Evolutionary conservation across 2,888 invertebrate species (phyloP).

Genomic region (Clistopyga incitator): DNA sequence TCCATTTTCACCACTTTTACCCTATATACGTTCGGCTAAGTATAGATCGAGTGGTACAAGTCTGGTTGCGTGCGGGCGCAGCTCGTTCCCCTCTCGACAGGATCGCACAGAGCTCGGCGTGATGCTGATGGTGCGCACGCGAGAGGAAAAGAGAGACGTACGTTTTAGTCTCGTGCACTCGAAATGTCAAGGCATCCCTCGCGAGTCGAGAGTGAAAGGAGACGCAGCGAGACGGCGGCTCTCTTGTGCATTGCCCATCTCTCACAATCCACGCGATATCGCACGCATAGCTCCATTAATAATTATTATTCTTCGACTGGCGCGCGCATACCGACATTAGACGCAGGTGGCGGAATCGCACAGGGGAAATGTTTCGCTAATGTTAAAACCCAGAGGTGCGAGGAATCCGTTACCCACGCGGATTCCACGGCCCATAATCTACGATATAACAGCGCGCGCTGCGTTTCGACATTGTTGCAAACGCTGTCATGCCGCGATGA

Average conservation of each 20-base stretch:
- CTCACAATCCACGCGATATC: constrained; percentile 40
- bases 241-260: constrained; percentile 54
- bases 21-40: background rate
- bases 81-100: constrained; percentile 27
- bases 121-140: constrained; percentile 47
- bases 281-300: constrained; percentile 62
- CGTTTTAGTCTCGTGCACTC: constrained; percentile 57
- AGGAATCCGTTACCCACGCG: constrained; percentile 62
- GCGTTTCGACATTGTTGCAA: constrained; percentile 32
- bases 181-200: constrained; percentile 67
- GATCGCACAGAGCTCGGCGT: constrained; percentile 28
- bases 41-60: constrained; percentile 28
- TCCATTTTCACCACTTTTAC: too few relatives aligned
- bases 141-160: constrained; percentile 41
- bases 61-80: constrained; percentile 57
- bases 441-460: constrained; percentile 29
- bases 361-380: constrained; percentile 1
- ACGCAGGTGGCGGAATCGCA: constrained; percentile 55
- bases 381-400: constrained; percentile 28
- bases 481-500: constrained; percentile 12
- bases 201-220: constrained; percentile 61
- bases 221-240: constrained; percentile 56
- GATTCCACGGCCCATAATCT: constrained; percentile 53
- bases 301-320: constrained; percentile 58
- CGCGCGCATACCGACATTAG: constrained; percentile 41